Evolutionary conservation across 2,888 invertebrate species (phyloP), one percentile per base, ranked within the genome.

Genomic region (Metopia argyrocephala): DNA sequence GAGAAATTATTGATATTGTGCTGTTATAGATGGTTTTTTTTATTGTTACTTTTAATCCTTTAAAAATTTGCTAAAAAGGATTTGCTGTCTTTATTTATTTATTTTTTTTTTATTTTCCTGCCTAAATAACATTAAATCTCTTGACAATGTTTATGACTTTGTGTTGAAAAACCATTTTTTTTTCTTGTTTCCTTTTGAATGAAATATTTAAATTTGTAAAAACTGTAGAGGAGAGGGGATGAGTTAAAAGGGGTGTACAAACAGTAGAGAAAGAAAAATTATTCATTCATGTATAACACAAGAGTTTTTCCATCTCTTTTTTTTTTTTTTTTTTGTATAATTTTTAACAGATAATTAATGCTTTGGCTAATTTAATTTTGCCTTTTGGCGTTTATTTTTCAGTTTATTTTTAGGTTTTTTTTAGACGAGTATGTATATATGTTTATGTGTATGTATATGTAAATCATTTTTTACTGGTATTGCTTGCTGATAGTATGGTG

Each of bases 291-390:
- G 38, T 38, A 38, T 5, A 38, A 38, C 38, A 38, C 38, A 38
- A 38, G 38, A 9, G 38, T 38, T 38, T 38, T 38, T 38, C 15
- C 3, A 3, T 38, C 15, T 9, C 15, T 38, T 31, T 31, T 9
- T 31, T 31, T 3, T 31, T 38, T 15, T 38, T 38, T 15, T n/a
- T n/a, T n/a, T n/a, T n/a, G n/a, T n/a, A n/a, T n/a, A n/a, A n/a
- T n/a, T n/a, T 38, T 38, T 15, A 38, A 38, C 15, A 38, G 38
- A 38, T 54, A 54, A 54, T 54, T 54, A 54, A 54, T 54, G 54
- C 54, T 54, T 54, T 54, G 25, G 54, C 25, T 25, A 54, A 54
- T 25, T 54, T 54, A 15, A 25, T 54, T n/a, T 54, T 54, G 25
- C 23, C 54, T 25, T 54, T 3, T 5, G 25, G 54, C 23, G n/a